These are phyloP conservation scores for Adoxophyes honmai DNA, from an alignment of 1,140 invertebrate genomes.

Conservation along the genomic window DNA sequence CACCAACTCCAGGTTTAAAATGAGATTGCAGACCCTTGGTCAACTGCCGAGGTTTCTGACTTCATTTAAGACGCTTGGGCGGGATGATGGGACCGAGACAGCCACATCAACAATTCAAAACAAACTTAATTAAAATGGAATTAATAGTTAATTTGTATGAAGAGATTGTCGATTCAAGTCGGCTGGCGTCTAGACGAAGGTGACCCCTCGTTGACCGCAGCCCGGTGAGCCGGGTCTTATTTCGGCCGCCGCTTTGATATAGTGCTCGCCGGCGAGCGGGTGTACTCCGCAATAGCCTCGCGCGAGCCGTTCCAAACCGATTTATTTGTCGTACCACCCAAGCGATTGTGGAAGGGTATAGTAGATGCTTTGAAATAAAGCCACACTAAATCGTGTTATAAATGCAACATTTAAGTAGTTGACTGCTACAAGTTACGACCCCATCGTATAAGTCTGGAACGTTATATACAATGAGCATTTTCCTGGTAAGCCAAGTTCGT, in stretches of 20 bases:
- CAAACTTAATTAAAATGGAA: not conserved
- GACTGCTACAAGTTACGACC: constrained; percentile 5
- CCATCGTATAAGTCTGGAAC: constrained; percentile 4
- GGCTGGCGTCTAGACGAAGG: constrained; percentile 41
- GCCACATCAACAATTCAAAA: too few species aligned
- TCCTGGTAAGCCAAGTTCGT: not conserved
- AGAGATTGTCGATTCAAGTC: constrained; percentile 35
- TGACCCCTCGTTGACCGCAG: constrained; percentile 33
- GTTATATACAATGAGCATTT: not conserved
- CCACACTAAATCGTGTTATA: not conserved
- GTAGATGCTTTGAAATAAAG: constrained; percentile 1
- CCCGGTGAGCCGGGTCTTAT: constrained; percentile 38
- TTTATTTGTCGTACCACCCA: constrained; percentile 30
- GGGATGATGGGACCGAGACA: too few species aligned
- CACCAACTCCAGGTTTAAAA: not conserved
- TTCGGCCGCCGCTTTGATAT: constrained; percentile 48
- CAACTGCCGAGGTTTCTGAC: too few species aligned
- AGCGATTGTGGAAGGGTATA: constrained; percentile 26
- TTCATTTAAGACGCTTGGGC: too few species aligned
- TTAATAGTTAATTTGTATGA: constrained; percentile 20
- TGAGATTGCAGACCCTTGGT: too few species aligned
- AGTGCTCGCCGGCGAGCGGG: constrained; percentile 35
- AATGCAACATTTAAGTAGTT: constrained; percentile 5
- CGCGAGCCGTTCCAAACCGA: constrained; percentile 30
- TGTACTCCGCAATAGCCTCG: constrained; percentile 24